Evolutionary conservation across 2,888 invertebrate species (phyloP).

Genomic region (Coleophora deauratella): DNA sequence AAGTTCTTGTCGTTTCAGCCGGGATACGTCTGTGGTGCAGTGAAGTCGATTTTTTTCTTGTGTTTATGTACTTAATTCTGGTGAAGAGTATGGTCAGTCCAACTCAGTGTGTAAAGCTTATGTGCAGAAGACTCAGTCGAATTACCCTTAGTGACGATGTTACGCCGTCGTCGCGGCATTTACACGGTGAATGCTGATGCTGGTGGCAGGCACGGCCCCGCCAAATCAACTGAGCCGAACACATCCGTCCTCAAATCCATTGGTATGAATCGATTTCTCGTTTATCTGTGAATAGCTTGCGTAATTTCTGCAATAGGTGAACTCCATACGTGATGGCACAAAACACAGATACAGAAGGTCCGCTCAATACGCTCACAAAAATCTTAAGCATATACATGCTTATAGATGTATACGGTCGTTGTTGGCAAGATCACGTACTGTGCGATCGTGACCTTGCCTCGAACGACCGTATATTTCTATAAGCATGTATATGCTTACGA

Average conservation of each 20-base stretch:
- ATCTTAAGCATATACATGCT: too few relatives aligned
- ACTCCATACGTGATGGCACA: too few relatives aligned
- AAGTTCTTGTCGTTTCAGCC: background rate
- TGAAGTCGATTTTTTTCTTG: background rate
- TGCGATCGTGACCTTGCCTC: too few relatives aligned
- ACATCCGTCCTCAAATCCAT: conserved; percentile 36
- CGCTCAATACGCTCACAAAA: too few relatives aligned
- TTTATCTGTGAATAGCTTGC: background rate
- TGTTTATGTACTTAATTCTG: background rate
- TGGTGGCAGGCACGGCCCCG: conserved; percentile 27
- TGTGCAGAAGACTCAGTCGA: background rate
- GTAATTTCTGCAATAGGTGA: too few relatives aligned
- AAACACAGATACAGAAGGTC: too few relatives aligned
- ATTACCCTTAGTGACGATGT: conserved; percentile 29
- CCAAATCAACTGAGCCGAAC: conserved; percentile 32
- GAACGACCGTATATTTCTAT: too few relatives aligned
- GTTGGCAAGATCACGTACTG: too few relatives aligned
- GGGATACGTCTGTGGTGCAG: background rate
- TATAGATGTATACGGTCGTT: too few relatives aligned
- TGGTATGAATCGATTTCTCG: conserved; percentile 30
- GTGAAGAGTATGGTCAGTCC: conserved; percentile 13
- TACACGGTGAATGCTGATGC: conserved; percentile 56
- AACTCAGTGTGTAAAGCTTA: conserved; percentile 9
- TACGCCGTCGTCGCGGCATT: conserved; percentile 58
- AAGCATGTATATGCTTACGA: too few relatives aligned